Percentiles rank a stretch among this genome's conserved stretches.
Conservation (phyloP, 2,888 invertebrate genomes). For the Nymphalis urticae region DNA sequence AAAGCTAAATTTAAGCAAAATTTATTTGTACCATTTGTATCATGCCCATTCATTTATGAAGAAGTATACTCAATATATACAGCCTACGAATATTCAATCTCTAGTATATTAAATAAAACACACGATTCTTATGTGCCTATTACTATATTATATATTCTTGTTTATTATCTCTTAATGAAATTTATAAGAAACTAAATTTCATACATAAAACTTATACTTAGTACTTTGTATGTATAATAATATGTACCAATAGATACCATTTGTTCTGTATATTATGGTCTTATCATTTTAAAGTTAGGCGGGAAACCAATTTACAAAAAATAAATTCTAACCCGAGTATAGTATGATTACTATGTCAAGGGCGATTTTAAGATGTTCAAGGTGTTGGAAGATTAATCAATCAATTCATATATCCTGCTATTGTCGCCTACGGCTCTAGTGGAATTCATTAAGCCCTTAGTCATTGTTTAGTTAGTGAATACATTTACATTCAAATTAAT, state of each 20-base stretch:
- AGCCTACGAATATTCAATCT: too few species aligned
- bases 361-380: slow-evolving; percentile 51
- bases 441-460: slow-evolving; percentile 41
- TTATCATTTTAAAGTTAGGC: slow-evolving; percentile 13
- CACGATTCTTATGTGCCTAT: too few species aligned
- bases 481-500: slow-evolving; percentile 16
- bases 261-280: too few species aligned
- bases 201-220: too few species aligned
- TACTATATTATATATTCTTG: too few species aligned
- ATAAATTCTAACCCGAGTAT: too few species aligned
- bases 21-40: slow-evolving; percentile 22
- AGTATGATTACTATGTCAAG: slow-evolving; percentile 51
- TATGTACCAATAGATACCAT: too few species aligned
- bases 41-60: slow-evolving; percentile 9
- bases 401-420: slow-evolving; percentile 45
- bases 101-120: too few species aligned
- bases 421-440: slow-evolving; percentile 49
- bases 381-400: slow-evolving; percentile 53
- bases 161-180: too few species aligned
- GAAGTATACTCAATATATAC: too few species aligned
- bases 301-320: slow-evolving; percentile 28
- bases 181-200: too few species aligned
- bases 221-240: too few species aligned
- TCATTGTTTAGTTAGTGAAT: slow-evolving; percentile 37
- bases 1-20: slow-evolving; percentile 1